A percentile compares a stretch with the other conserved stretches of the same genome.
Conservation (phyloP, 2,888 invertebrate genomes). For the Erebia palarica region DNA sequence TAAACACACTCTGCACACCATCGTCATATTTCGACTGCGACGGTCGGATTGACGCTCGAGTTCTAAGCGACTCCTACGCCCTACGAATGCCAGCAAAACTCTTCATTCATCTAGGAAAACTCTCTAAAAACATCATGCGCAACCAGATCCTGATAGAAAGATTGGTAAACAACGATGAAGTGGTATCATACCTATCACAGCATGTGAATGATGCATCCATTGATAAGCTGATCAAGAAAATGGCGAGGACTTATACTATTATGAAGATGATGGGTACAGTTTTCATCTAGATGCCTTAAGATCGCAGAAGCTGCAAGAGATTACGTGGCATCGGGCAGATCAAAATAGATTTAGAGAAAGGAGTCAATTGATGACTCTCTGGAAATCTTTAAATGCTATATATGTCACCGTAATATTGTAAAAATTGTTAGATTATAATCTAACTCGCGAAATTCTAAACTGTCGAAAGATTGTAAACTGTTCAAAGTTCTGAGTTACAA, state of each 20-base stretch:
- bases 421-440: too few species aligned
- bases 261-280: slow-evolving; percentile 9
- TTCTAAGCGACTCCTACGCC: slow-evolving; percentile 6
- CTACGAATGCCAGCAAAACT: slow-evolving; percentile 21
- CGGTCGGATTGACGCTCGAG: neutral
- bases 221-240: neutral
- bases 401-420: too few species aligned
- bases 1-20: slow-evolving; percentile 10
- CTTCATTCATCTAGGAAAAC: slow-evolving; percentile 14
- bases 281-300: neutral
- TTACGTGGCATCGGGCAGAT: too few species aligned
- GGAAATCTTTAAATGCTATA: too few species aligned
- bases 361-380: too few species aligned
- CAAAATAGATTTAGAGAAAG: too few species aligned
- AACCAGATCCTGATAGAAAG: slow-evolving; percentile 12
- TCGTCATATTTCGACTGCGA: slow-evolving; percentile 7
- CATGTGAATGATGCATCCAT: slow-evolving; percentile 10
- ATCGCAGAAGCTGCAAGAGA: too few species aligned
- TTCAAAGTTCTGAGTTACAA: too few species aligned
- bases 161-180: slow-evolving; percentile 20
- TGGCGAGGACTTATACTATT: slow-evolving; percentile 8
- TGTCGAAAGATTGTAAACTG: too few species aligned
- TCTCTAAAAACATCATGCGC: slow-evolving; percentile 14
- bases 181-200: neutral
- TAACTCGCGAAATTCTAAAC: too few species aligned